Percentiles rank a stretch among this genome's conserved stretches.
These are phyloP conservation scores for Chlamydotis undulata DNA, from an alignment of 2,113 vertebrate genomes.

Conservation along the genomic window DNA sequence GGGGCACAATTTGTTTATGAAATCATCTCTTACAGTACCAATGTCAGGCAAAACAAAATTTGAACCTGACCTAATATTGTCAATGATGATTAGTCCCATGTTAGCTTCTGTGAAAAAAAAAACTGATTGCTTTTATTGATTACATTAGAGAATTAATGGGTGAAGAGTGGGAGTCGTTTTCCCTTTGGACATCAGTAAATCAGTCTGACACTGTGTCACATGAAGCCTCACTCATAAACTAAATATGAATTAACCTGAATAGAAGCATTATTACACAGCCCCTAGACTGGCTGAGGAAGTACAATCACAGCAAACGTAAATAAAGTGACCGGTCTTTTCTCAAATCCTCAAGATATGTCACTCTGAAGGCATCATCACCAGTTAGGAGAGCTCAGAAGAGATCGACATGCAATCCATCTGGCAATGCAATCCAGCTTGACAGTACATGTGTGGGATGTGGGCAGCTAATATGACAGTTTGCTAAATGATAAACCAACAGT, in stretches of 20 bases:
- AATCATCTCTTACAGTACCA: not conserved
- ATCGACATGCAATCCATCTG: not conserved
- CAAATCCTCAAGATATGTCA: not conserved
- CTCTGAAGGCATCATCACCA: rapidly evolving
- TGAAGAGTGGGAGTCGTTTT: not conserved
- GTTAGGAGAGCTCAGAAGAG: not conserved
- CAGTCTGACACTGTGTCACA: not conserved
- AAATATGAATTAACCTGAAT: not conserved
- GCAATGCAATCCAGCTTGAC: not conserved
- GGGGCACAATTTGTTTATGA: not conserved
- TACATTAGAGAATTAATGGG: conserved; percentile 10
- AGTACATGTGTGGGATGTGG: not conserved
- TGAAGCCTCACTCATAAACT: not conserved
- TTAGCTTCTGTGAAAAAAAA: not conserved
- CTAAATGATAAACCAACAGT: not conserved
- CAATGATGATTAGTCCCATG: conserved; percentile 32
- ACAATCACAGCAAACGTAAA: not conserved
- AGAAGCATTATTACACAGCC: not conserved
- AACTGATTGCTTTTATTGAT: conserved; percentile 61
- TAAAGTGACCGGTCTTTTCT: not conserved
- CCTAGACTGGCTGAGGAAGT: not conserved
- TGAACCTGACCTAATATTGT: conserved; percentile 54
- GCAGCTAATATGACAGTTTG: not conserved
- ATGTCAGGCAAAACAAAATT: conserved; percentile 14
- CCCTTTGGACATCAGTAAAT: conserved; percentile 11